Base-by-base conservation (phyloP, 2,797 vertebrate genomes). In the Ambastaia sidthimunki region DNA sequence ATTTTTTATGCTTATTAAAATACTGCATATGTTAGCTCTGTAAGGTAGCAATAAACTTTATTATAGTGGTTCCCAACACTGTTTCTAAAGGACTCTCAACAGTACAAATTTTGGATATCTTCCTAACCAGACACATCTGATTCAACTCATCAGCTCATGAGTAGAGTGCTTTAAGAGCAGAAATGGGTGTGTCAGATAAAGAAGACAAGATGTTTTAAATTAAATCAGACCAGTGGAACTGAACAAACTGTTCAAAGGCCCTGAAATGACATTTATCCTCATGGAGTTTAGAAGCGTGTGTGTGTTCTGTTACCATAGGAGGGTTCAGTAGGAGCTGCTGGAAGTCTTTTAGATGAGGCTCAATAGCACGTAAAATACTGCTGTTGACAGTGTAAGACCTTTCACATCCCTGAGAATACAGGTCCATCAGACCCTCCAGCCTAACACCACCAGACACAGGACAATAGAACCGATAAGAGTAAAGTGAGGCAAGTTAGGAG, bases 401-500 rank as follows among this genome's bases (percentile, higher is more conserved):
- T 93, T 98, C 97, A 86, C 93, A 95, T 95, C 96, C 97, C 96
- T 98, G 97, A 96, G 96, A 95, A 94, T 96, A 97, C 87, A 97
- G 93, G 93, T 99, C 97, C 93, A 96, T 94, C 91, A 96, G 92
- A 88, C 97, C 96, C 90, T 99, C 97, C 92, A 96, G 90, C 85
- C 98, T 99, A 74, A 52, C 9, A 62, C 23, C 15, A 80, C 52
- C 47, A 73, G 11, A 78, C 15, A 65, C 54, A 57, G 44, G 44
- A 41, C 19, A 60, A 63, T 3, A 63, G 13, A 69, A 18, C 34
- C 34, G 6, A 37, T 37, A 23, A 44, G 13, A 19, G 31, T 55
- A 13, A 0, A 55, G 37, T 55, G 4, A 59, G 50, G 16, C 23
- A 6, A 67, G 21, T 63, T 2, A 25, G 0, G 34, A 7, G 9